These are phyloP conservation scores for Alcedo quadribrachys DNA, from an alignment of 2,797 vertebrate species.

Conservation along the genomic window DNA sequence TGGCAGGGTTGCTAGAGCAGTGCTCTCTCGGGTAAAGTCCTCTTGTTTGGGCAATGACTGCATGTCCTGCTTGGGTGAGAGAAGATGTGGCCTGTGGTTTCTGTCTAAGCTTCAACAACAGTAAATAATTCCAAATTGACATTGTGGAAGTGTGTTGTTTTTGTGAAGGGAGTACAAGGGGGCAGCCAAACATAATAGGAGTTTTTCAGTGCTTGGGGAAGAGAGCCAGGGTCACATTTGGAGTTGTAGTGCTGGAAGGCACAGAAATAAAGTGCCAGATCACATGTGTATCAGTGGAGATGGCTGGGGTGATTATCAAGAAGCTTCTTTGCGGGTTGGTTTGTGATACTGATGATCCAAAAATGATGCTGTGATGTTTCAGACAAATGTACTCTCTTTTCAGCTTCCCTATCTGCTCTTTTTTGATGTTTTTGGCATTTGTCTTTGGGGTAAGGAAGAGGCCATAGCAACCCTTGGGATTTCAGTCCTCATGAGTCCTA, in stretches of 20 bases:
- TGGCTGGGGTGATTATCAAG: not conserved
- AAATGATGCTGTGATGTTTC: slow-evolving; percentile 4
- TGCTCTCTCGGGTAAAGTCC: not conserved
- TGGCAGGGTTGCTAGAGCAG: not conserved
- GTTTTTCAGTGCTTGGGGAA: slow-evolving; percentile 3
- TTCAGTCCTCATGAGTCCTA: not conserved
- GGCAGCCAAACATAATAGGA: slow-evolving; percentile 60
- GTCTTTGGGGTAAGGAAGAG: not conserved
- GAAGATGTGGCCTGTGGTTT: slow-evolving; percentile 1
- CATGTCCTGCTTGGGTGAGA: not conserved
- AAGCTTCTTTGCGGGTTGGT: not conserved
- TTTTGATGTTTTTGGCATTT: slow-evolving; percentile 33
- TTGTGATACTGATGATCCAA: not conserved
- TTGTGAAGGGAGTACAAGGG: not conserved
- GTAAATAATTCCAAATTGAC: slow-evolving; percentile 53
- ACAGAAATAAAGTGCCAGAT: not conserved
- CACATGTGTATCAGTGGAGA: not conserved
- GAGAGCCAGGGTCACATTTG: slow-evolving; percentile 16
- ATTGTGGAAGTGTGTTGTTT: not conserved
- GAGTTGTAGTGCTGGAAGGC: slow-evolving; percentile 20
- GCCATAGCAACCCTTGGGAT: not conserved
- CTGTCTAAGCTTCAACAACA: slow-evolving; percentile 27
- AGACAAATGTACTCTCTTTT: not conserved
- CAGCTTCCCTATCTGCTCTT: not conserved
- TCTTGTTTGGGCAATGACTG: not conserved